Evolutionary conservation across 2,113 vertebrate species (phyloP).

Genomic region (Oreochromis spilurus): DNA sequence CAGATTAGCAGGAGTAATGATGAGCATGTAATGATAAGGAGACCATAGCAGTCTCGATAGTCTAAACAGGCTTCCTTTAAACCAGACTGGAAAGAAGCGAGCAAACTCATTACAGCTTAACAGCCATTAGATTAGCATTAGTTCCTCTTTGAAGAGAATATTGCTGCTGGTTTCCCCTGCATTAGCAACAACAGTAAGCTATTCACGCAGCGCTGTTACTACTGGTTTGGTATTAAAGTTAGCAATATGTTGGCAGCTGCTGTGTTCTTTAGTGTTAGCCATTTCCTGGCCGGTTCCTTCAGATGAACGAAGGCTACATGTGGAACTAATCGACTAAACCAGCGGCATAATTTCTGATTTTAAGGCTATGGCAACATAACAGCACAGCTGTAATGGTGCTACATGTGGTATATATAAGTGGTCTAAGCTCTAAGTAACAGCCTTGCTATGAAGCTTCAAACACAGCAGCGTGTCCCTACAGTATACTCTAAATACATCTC

Average conservation of each 20-base stretch:
- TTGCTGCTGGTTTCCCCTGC: conserved; percentile 41
- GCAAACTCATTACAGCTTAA: conserved; percentile 67
- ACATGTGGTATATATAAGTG: neutral
- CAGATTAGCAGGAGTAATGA: conserved; percentile 72
- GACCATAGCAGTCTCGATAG: conserved; percentile 54
- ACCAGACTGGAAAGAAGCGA: conserved; percentile 49
- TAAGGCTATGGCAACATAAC: neutral
- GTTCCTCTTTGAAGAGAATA: conserved; percentile 62
- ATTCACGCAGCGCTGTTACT: conserved; percentile 5
- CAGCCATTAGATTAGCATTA: conserved; percentile 68
- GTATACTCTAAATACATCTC: neutral
- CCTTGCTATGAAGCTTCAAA: neutral
- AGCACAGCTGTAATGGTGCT: neutral
- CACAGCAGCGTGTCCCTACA: neutral
- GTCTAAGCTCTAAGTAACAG: neutral
- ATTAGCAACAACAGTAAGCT: conserved; percentile 33
- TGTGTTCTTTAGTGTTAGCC: neutral
- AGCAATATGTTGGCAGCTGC: neutral
- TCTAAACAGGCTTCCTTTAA: conserved; percentile 60
- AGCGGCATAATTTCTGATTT: neutral
- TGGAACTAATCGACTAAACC: neutral
- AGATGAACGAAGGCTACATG: neutral
- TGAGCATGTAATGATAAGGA: conserved; percentile 70
- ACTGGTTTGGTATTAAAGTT: conserved; percentile 15
- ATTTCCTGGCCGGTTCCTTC: neutral